Base-by-base conservation (phyloP, 2,888 invertebrate species). In the Ypsolopha sequella region DNA sequence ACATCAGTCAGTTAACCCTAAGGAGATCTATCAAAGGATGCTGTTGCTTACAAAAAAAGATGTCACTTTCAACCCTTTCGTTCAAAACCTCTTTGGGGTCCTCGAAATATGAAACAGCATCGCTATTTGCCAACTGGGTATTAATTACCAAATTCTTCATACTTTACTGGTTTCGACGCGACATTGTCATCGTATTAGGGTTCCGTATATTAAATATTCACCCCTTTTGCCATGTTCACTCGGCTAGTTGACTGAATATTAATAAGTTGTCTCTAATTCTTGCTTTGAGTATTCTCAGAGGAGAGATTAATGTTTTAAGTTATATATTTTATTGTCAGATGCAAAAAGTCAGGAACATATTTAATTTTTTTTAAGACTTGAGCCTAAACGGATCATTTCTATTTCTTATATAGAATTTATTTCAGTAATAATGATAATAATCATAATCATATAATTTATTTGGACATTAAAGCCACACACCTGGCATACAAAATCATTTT, bases 71-170 rank as follows among this genome's bases (percentile, higher is more conserved):
- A 49, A 49, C 49, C 49, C 49, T 47, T 36, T 48, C 39, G 0
- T 8, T 7, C 41, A 10, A 33, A 24, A 41, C 24, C 24, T 24
- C 24, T 24, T 24, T 11, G 33, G 39, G 41, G 39, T 48, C 39
- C 39, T 11, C 9, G 24, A 39, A 39, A 48, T 39, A 48, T 48
- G 48, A 48, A 11, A 34, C 41, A 41, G 50, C 43, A 36, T 43
- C 35, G 47, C 54, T 56, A 56, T 56, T 55, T 55, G 55, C 55
- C 35, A 56, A 64, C 64, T 55, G 61, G 62, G 60, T 80, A 84
- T 85, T 82, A 84, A 85, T 84, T 81, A 81, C 75, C 66, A 65
- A 66, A 75, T 82, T 76, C 71, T 77, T 76, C 76, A 80, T 77
- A 81, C 73, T 62, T 75, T 69, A 66, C 74, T 77, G 78, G 65